Conservation (phyloP, 2,888 invertebrate species). For the Ormyrus rosae region DNA sequence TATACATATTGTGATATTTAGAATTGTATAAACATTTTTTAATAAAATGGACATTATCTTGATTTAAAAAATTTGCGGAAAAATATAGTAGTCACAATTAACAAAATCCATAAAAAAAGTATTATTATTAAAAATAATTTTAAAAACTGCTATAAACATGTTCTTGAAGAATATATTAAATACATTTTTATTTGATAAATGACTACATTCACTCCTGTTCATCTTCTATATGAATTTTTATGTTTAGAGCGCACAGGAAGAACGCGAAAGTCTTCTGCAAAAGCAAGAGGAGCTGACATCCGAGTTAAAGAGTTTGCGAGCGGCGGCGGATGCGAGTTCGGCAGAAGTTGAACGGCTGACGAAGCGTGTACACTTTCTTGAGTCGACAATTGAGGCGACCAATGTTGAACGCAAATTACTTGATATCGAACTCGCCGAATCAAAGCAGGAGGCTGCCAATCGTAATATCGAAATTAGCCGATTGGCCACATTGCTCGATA, state of each 20-base stretch:
- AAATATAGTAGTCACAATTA: no score
- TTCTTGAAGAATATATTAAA: not conserved
- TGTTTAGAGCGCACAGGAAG: constrained; percentile 84
- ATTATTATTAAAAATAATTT: not conserved
- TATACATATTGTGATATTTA: no score
- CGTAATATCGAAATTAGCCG: constrained; percentile 88
- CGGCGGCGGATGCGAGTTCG: constrained; percentile 80
- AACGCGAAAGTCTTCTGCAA: constrained; percentile 83
- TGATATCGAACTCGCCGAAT: constrained; percentile 84
- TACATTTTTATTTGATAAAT: not conserved
- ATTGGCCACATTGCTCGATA: constrained; percentile 86
- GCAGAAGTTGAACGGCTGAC: constrained; percentile 82
- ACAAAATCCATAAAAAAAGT: no score
- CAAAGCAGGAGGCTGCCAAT: constrained; percentile 85
- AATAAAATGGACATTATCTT: no score
- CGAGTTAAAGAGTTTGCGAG: constrained; percentile 82
- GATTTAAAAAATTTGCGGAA: no score
- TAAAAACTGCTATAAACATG: no score
- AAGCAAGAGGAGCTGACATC: constrained; percentile 88
- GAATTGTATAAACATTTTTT: no score
- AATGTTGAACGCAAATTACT: constrained; percentile 85
- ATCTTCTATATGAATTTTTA: not conserved
- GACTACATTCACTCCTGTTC: not conserved
- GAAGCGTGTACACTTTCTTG: constrained; percentile 84
- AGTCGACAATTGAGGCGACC: constrained; percentile 85